Evolutionary conservation across 2,797 vertebrate genomes (phyloP), one percentile per base, ranked within the genome.

Genomic region (Pipistrellus kuhlii): DNA sequence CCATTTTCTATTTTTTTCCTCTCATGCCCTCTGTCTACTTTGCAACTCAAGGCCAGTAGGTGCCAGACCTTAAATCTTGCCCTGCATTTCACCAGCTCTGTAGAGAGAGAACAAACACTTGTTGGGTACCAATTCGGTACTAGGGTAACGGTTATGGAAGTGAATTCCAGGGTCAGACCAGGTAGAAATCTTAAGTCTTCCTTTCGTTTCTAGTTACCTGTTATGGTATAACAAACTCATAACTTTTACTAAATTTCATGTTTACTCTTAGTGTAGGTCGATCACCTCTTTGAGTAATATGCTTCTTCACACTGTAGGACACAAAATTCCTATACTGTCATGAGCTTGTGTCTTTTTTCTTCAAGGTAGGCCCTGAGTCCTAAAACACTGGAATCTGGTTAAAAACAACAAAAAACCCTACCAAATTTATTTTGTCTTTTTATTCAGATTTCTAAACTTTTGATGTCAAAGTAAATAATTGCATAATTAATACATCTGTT

Each of bases 391-490:
- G 57, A 76, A 71, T 53, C 25, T 27, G 15, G 57, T 55, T 23
- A 81, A 89, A 27, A 72, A 76, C 25, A 13, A 21, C 20, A 21
- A 55, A 5, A 55, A 51, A 5, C 5, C 48, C 20, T 44, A 76
- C 17, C 6, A 14, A 77, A 72, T 69, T 41, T 81, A 12, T 38
- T 38, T 91, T 77, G 75, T 84, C 51, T 25, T 4, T 59, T 13
- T 62, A 55, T 64, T 90, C 41, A 81, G 44, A 44, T 57, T 83
- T 30, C 57, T 69, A 75, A 89, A 88, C 64, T 82, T 78, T 64
- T 82, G 9, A 25, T 59, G n/a, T 87, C 38, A 25, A 57, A 44
- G 32, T 62, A 51, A 94, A 57, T 25, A 84, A 85, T 0, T 32
- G 64, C 83, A 75, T 87, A 76, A 86, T 20, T 3, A 83, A 80